These are phyloP conservation scores for Drosophila jambulina DNA, from an alignment of 1,140 invertebrate species.

Conservation along the genomic window DNA sequence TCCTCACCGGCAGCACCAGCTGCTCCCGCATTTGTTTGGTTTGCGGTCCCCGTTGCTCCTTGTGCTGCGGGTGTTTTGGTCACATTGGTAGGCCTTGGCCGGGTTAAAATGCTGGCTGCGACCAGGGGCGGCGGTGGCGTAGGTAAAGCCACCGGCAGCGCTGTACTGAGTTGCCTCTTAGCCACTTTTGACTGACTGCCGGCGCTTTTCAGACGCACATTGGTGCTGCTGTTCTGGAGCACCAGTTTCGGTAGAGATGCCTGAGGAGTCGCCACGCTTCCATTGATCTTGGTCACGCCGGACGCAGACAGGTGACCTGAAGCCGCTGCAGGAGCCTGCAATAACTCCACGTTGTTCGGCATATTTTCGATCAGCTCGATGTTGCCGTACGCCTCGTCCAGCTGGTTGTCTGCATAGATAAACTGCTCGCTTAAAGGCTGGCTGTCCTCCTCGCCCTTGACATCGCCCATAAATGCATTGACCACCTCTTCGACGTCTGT, in stretches of 20 bases:
- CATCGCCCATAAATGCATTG: conserved; percentile 71
- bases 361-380: conserved; percentile 78
- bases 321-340: conserved; percentile 17
- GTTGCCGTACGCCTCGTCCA: conserved; percentile 67
- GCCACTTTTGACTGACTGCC: conserved; percentile 34
- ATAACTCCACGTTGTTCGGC: conserved; percentile 65
- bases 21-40: conserved; percentile 86
- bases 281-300: conserved; percentile 21
- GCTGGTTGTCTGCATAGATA: conserved; percentile 57
- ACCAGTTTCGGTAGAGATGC: conserved; percentile 58
- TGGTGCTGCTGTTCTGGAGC: conserved; percentile 71
- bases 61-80: conserved; percentile 30
- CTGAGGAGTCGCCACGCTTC: conserved; percentile 12
- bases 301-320: background rate
- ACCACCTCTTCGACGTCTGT: conserved; percentile 77
- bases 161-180: conserved; percentile 88
- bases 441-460: conserved; percentile 67
- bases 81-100: conserved; percentile 27
- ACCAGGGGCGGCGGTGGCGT: conserved; percentile 89
- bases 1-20: conserved; percentile 32
- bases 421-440: conserved; percentile 68
- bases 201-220: conserved; percentile 71
- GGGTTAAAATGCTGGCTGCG: conserved; percentile 87
- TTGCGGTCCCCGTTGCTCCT: background rate
- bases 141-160: conserved; percentile 1